phyloP scores from a whole-genome alignment of 2,888 invertebrate genomes.

The Morpho deidamia region DNA sequence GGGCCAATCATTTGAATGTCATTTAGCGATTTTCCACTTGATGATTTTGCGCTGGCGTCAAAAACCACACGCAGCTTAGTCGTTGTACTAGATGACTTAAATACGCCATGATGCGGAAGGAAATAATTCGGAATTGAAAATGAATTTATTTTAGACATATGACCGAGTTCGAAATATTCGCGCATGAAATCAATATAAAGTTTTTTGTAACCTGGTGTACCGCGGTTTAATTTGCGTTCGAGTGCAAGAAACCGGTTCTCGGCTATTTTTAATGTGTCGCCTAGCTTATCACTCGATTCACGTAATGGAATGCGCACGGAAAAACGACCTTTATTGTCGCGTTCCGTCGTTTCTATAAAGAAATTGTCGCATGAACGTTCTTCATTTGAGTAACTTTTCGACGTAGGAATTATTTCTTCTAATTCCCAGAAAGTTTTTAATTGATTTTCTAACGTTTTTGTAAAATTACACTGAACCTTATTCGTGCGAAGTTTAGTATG shows the following conservation, averaged over 20 bases:
- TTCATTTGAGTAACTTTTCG: not conserved
- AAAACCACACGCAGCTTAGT: not conserved
- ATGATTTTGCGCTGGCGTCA: slow-evolving; percentile 14
- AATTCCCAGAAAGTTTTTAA: slow-evolving; percentile 26
- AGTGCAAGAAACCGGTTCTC: slow-evolving; percentile 18
- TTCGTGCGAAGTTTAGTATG: not conserved
- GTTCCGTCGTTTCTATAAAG: slow-evolving; percentile 8
- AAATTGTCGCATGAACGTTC: slow-evolving; percentile 13
- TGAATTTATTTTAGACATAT: slow-evolving; percentile 14
- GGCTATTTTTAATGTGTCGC: slow-evolving; percentile 17
- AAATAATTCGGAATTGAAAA: slow-evolving; percentile 15
- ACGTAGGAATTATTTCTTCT: slow-evolving; percentile 10
- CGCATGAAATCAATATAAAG: slow-evolving; percentile 22
- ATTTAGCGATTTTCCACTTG: slow-evolving; percentile 20
- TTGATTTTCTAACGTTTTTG: slow-evolving; percentile 14
- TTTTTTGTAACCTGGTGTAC: slow-evolving; percentile 9
- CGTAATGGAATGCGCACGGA: slow-evolving; percentile 9
- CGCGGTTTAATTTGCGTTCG: slow-evolving; percentile 16
- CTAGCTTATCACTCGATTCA: slow-evolving; percentile 13
- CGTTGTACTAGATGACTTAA: slow-evolving; percentile 9
- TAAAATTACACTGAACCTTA: slow-evolving; percentile 18
- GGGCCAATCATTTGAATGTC: slow-evolving; percentile 25
- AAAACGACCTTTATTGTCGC: slow-evolving; percentile 14
- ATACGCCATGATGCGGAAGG: slow-evolving; percentile 23
- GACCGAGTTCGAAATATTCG: slow-evolving; percentile 22